These are phyloP conservation scores for Anabacerthia variegaticeps DNA, from an alignment of 2,797 vertebrate species.

Conservation along the genomic window DNA sequence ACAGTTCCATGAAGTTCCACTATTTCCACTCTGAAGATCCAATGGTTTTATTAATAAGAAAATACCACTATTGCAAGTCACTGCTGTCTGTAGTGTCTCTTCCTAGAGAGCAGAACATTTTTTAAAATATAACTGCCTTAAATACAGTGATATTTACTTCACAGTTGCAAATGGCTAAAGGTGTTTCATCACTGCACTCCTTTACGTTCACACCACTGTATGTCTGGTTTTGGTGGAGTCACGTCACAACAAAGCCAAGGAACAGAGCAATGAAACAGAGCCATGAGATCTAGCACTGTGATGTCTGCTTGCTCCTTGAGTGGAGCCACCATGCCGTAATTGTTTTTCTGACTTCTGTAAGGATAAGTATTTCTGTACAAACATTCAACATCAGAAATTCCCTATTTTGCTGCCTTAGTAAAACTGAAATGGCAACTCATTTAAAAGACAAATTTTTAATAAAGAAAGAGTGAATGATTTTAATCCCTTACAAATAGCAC, in stretches of 20 bases:
- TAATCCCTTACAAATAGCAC: conserved; percentile 27
- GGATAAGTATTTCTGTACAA: background rate
- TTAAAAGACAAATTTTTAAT: background rate
- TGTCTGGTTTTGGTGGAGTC: background rate
- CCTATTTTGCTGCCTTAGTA: background rate
- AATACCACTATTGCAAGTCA: background rate
- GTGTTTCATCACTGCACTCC: background rate
- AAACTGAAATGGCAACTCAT: background rate
- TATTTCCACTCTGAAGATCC: background rate
- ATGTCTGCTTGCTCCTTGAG: rapidly evolving
- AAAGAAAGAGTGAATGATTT: background rate
- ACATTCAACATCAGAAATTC: background rate
- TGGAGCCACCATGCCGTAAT: background rate
- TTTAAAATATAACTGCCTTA: background rate
- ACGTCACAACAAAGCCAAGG: background rate
- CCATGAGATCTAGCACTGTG: rapidly evolving
- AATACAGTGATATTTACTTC: background rate
- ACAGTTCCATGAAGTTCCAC: background rate
- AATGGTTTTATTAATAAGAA: background rate
- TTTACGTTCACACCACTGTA: background rate
- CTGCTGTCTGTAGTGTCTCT: background rate
- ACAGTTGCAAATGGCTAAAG: background rate
- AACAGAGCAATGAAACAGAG: background rate
- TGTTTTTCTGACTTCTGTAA: background rate
- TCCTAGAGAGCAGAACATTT: background rate